Base-by-base conservation (phyloP, 1,140 invertebrate species). In the Xylocopa sonorina region DNA sequence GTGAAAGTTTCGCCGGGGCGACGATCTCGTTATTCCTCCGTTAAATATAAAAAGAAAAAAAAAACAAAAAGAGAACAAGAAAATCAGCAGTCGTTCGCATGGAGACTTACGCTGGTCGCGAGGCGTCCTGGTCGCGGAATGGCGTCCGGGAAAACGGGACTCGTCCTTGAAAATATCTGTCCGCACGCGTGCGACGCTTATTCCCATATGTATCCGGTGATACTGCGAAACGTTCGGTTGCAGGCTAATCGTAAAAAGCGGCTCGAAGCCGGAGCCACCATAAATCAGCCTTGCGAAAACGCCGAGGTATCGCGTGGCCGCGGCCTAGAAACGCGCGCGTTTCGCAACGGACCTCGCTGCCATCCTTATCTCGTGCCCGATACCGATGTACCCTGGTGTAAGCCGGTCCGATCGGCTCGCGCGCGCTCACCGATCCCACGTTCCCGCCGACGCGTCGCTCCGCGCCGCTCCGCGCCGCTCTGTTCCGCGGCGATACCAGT, bases 271-370 rank as follows among this genome's bases (percentile, higher is more conserved):
- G 14, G n/a, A 38, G 27, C 0, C 18, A 18, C 16, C 21, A n/a
- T 75, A 75, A 75, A 75, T 75, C 73, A 75, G 41, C 16, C 46
- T 58, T 34, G 64, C 74, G 64, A 66, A 75, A 66, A 75, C 73
- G 46, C 9, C 60, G 73, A 66, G 24, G 60, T 55, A 53, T 55
- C 72, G 16, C 71, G 58, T 43, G n/a, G 34, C 34, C 7, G 14
- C n/a, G 58, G 48, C 48, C 72, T 43, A 48, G 46, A 43, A 53
- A 51, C 48, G 18, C 0, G 18, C 0, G 1, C 18, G 53, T 58
- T 58, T 58, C 64, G 64, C 64, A 68, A 77, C 62, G 46, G 32
- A 58, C 32, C 41, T 51, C 43, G 38, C 7, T 16, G 27, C 48
- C 51, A 62, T 69, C 64, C 43, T 77, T 68, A 69, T 77, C 74